Conservation (phyloP, 53 echinoderm and acorn worm genomes). For the Luidia sarsii region DNA sequence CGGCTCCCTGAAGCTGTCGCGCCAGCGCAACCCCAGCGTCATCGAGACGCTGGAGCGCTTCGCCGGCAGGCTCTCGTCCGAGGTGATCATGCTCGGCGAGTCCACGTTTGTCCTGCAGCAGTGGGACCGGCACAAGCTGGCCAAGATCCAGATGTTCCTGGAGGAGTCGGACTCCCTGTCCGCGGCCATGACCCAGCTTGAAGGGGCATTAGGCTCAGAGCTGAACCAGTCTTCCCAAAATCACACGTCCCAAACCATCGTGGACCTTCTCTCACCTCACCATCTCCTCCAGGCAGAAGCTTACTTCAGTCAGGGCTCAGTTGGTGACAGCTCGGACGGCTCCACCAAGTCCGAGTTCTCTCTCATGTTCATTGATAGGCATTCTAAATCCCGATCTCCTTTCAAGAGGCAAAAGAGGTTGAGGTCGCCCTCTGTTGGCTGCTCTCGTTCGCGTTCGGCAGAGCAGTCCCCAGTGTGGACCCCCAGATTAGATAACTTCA, state of each 20-base stretch:
- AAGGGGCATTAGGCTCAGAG: conserved; percentile 15
- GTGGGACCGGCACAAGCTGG: conserved; percentile 37
- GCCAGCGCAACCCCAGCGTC: conserved; percentile 18
- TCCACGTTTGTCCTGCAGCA: conserved; percentile 39
- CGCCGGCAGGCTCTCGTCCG: conserved; percentile 41
- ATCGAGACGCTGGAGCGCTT: conserved; percentile 41
- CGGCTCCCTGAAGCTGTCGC: neutral
- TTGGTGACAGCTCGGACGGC: neutral
- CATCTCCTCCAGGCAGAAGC: conserved; percentile 28
- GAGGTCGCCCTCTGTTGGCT: neutral
- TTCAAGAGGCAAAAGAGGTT: conserved; percentile 21
- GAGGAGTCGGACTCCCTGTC: conserved; percentile 27
- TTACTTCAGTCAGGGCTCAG: neutral
- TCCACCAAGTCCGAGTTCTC: conserved; percentile 5
- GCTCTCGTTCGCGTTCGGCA: conserved; percentile 6
- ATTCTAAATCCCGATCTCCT: conserved; percentile 46
- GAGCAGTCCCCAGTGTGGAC: conserved; percentile 18
- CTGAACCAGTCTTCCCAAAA: neutral
- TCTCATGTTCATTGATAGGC: conserved; percentile 22
- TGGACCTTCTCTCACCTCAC: conserved; percentile 28
- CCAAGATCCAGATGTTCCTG: conserved; percentile 42
- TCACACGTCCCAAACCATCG: conserved; percentile 41
- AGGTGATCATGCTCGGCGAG: conserved; percentile 44
- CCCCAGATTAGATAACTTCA: conserved; percentile 14
- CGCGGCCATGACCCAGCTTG: conserved; percentile 25